Percentiles rank a stretch among this genome's conserved stretches.
phyloP scores from a whole-genome alignment of 1,140 invertebrate genomes.

The Leptestheria dahalacensis region DNA sequence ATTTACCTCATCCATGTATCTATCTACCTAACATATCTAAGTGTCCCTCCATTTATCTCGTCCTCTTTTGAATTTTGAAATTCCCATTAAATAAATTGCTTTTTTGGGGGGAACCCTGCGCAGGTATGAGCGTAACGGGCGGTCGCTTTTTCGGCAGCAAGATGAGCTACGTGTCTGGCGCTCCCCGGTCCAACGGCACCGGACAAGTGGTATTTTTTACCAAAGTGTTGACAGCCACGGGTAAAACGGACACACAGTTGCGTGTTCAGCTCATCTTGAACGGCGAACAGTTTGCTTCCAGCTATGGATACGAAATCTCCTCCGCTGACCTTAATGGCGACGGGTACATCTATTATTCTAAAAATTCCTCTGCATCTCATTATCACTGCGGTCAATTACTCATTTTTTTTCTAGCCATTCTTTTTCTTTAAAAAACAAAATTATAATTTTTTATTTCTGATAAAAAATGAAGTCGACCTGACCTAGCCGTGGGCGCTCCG shows the following conservation, averaged over 20 bases:
- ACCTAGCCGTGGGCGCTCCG: conserved; percentile 78
- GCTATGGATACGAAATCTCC: conserved; percentile 74
- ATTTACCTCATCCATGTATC: no score
- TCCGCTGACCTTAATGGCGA: conserved; percentile 75
- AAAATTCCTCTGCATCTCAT: no score
- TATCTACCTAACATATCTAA: no score
- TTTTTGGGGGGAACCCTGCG: conserved; percentile 4
- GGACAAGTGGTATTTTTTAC: conserved; percentile 73
- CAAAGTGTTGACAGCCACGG: conserved; percentile 29
- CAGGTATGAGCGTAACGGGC: conserved; percentile 72
- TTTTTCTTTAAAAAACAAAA: no score
- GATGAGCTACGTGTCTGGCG: conserved; percentile 63
- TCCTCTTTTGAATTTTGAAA: no score
- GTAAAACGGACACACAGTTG: conserved; percentile 28
- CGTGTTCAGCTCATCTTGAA: conserved; percentile 45
- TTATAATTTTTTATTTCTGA: no score
- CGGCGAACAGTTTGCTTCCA: conserved; percentile 74
- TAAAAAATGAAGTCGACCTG: conserved; percentile 63
- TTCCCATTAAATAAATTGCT: no score
- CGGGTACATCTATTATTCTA: conserved; percentile 37
- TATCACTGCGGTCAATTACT: not conserved
- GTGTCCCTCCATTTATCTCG: no score
- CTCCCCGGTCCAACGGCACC: conserved; percentile 60
- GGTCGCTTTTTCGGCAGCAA: conserved; percentile 53
- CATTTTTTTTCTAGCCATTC: not conserved